Base-by-base conservation (phyloP, 1,140 invertebrate genomes). In the Andricus grossulariae region DNA sequence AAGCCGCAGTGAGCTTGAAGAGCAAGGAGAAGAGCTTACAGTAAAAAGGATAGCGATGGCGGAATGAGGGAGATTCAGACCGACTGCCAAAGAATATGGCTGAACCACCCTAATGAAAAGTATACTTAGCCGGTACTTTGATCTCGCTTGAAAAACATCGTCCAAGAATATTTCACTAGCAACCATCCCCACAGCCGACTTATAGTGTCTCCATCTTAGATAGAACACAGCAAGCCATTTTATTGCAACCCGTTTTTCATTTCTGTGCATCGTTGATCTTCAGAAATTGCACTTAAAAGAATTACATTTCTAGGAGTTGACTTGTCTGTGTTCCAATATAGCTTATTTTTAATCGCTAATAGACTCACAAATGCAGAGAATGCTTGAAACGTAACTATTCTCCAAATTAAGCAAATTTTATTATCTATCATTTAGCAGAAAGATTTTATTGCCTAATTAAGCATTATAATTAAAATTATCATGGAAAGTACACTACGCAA, bases 101-200 rank as follows among this genome's bases (percentile, higher is more conserved):
- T 71, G 82, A 81, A 81, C 78, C 76, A 74, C 57, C 75, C 78
- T 82, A 81, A 85, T 85, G 83, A 83, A 85, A 85, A 83, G 81
- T 83, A 84, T 82, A 83, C 83, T 82, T 79, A 79, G 75, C 81
- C 78, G 66, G 45, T 77, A 82, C 83, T 84, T 84, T 84, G 83
- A 84, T 84, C 81, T 84, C 76, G 78, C 77, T 84, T 82, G 82
- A 78, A 82, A 84, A 80, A 82, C 83, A 82, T 81, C 79, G 77
- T 79, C 73, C 66, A 60, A 75, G 74, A 71, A 72, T 52, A 66
- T 66, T 66, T 72, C 76, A 57, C 52, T 57, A 18, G 73, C 54
- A 21, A 13, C 49, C 45, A 21, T 19, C 18, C 19, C 49, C 39
- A 39, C 16, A 74, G 72, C 19, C 52, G 25, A 51, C 51, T 52